Percentiles rank a stretch among this genome's conserved stretches.
phyloP scores from a whole-genome alignment of 2,888 invertebrate species.

The Volucella bombylans region DNA sequence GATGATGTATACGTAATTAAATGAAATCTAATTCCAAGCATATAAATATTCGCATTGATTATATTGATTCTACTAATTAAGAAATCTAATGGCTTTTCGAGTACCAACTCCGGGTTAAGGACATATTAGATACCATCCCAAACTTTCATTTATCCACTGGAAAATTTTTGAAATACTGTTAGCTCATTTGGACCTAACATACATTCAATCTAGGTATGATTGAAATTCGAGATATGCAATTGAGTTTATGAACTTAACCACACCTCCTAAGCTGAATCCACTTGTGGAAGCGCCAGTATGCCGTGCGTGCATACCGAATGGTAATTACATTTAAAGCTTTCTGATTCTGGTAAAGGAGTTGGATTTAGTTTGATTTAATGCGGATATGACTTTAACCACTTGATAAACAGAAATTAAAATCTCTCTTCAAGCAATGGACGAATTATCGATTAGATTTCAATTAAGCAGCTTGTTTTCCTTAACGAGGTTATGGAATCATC shows the following conservation, averaged over 20 bases:
- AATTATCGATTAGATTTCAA: constrained; percentile 40
- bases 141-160: neutral
- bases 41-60: neutral
- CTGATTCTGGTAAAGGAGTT: constrained; percentile 44
- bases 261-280: neutral
- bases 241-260: neutral
- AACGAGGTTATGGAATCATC: neutral
- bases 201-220: constrained; percentile 5
- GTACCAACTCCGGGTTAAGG: neutral
- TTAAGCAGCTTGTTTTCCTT: constrained; percentile 4
- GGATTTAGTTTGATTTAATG: constrained; percentile 31
- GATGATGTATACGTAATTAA: neutral
- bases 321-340: constrained; percentile 54
- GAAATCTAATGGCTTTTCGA: constrained; percentile 43
- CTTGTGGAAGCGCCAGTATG: neutral
- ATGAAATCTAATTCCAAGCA: constrained; percentile 10
- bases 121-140: neutral
- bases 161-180: neutral
- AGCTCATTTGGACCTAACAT: neutral
- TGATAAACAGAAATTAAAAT: constrained; percentile 25
- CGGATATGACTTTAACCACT: constrained; percentile 1
- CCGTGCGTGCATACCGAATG: constrained; percentile 37
- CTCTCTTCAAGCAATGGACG: neutral
- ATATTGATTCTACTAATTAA: constrained; percentile 46
- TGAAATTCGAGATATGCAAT: constrained; percentile 24